Base-by-base conservation (phyloP, 2,113 vertebrate genomes). In the Fregetta grallaria region DNA sequence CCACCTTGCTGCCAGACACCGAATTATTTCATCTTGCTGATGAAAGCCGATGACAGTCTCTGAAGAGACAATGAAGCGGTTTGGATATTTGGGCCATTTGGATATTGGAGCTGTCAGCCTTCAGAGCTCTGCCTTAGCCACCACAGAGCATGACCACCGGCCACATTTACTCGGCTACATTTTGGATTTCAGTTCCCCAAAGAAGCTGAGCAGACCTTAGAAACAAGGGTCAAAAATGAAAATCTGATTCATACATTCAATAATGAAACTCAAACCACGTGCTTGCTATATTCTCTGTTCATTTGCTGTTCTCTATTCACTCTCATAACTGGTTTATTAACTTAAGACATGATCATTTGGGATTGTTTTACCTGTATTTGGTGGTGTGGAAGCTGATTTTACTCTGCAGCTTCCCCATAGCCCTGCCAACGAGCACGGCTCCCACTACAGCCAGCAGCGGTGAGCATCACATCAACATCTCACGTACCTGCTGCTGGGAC, bases 361-460 rank as follows among this genome's bases (percentile, higher is more conserved):
- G 3, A 2, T 15, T 59, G 95, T 92, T 66, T 73, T 97, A 99
- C 99, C 98, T 99, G 98, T 99, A 99, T 82, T 98, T 97, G 26
- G 98, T 97, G 34, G 98, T 97, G 91, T 98, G 98, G 91, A 98
- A 97, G 86, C 97, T 98, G 95, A 98, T 97, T 97, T 99, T 99
- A 97, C 99, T 99, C 96, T 99, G 99, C 61, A 99, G 98, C 93
- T 99, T 99, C 40, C 99, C 99, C 99, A 99, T 99, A 58, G 59
- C 30, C 7, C 59, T 27, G 47, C 45, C 3, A 20, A 70, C 0
- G 2, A 59, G 52, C 30, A 52, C 52, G 4, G 87, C 66, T 88
- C 58, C 61, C 14, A 7, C 44, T 36, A 5, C 11, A 11, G 50
- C 36, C 75, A 8, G 68, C 32, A 87, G 76, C 6, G 3, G 40